Evolutionary conservation across 2,797 vertebrate genomes (phyloP), one percentile per base, ranked within the genome.

Genomic region (Erethizon dorsatum): DNA sequence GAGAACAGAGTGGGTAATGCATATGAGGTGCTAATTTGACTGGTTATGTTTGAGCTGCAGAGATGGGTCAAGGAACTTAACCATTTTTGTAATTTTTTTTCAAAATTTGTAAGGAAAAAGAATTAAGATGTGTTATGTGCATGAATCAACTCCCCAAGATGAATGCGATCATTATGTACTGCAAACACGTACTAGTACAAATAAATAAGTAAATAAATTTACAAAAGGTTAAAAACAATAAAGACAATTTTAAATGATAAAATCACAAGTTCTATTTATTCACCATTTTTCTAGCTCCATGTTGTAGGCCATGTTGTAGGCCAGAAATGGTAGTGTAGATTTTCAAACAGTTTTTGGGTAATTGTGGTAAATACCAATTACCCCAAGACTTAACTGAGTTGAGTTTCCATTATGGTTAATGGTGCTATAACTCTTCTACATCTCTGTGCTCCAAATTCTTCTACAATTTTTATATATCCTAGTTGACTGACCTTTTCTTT

Each of bases 311-410:
- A 41, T 41, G 37, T 41, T 41, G 37, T 54, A 45, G 6, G 8
- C 82, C n/a, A 88, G 57, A 86, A 78, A 87, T 95, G 57, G 13
- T 61, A 79, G 83, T 80, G 59, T 0, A 17, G 10, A 7, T n/a
- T 91, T 91, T 82, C 82, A 31, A 20, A 50, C 73, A 59, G n/a
- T 59, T 95, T 88, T 94, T 86, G 8, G 77, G 41, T 75, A 93
- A 73, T 45, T 71, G 80, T 59, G 5, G 15, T 37, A 86, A 95
- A 69, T 83, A 67, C 2, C 28, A 54, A 22, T 11, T 4, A 18
- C 54, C 8, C 11, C 20, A 93, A 80, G 6, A 20, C 45, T 90
- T 91, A 59, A 85, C 5, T 50, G 20, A 52, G 6, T 57, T 85
- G 61, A n/a, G 77, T 79, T 79, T 79, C 45, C 84, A 33, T 93